Evolutionary conservation across 2,888 invertebrate genomes (phyloP), one percentile per base, ranked within the genome.

Genomic region (Drosophila setosimentum): DNA sequence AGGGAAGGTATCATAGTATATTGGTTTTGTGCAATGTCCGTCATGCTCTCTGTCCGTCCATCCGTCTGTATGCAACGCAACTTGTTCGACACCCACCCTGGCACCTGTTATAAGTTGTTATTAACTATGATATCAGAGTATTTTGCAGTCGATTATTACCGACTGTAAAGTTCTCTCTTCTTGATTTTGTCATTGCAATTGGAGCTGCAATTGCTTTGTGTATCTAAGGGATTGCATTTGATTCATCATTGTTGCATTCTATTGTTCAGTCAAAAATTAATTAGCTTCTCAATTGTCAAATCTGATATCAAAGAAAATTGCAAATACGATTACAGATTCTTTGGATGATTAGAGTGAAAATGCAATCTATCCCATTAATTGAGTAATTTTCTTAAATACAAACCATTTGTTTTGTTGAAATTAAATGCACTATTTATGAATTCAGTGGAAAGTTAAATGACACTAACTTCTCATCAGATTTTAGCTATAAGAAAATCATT

Each of bases 81-180:
- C 18, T 37, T 37, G 7, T 37, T n/a, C 18, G 8, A 37, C 18
- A 13, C 4, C 10, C 1, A n/a, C 13, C 21, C 3, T 16, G 8
- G 4, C 16, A 24, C 0, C 1, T 16, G 3, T 8, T 4, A 18
- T 37, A 3, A n/a, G n/a, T 2, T 0, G 3, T n/a, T n/a, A 0
- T 40, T 10, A 40, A 0, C 10, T 3, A 10, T 40, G 37, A 40
- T 18, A 24, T 16, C 24, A 24, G 45, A 2, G 45, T 24, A 45
- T 8, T 16, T 8, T 1, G 8, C 16, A 45, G 24, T 45, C 16
- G 42, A 11, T 42, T 6, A 11, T 11, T 5, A 21, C 10, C 16
- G 32, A 32, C 13, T 21, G 45, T 5, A 33, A 35, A 2, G 18
- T 11, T 4, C 11, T 11, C 35, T 11, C 18, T 18, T 35, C 27